Conservation (phyloP, 1,140 invertebrate species). For the Alviniconcha marisindica region DNA sequence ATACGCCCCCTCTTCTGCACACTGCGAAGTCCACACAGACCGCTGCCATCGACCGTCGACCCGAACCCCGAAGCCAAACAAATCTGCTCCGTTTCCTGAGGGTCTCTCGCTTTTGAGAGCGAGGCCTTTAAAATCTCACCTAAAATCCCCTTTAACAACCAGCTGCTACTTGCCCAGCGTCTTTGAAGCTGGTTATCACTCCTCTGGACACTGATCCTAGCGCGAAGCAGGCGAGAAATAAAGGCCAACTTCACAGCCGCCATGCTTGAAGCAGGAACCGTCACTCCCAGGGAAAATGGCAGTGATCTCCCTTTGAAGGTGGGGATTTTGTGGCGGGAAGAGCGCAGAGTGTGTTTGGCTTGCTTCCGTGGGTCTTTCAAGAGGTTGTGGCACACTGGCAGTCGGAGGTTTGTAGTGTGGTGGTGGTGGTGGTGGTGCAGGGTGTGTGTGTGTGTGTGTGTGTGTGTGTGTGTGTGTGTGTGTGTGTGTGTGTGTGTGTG, state of each 20-base stretch:
- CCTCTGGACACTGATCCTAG: not conserved
- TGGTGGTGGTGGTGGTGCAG: not conserved
- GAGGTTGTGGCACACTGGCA: too few relatives aligned
- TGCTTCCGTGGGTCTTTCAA: too few relatives aligned
- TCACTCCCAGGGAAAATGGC: not conserved
- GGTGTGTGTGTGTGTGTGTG: not conserved
- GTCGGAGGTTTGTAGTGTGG: too few relatives aligned
- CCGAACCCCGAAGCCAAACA: not conserved
- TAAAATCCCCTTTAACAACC: not conserved
- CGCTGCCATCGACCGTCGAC: not conserved
- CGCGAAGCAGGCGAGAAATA: conserved; percentile 8
- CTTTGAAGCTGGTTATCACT: conserved; percentile 4
- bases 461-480: not conserved
- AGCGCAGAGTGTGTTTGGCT: too few relatives aligned
- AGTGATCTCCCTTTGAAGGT: not conserved
- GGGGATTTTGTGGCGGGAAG: not conserved
- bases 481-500: not conserved
- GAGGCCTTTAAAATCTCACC: conserved; percentile 8
- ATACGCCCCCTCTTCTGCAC: not conserved
- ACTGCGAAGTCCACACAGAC: not conserved
- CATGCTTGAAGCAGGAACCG: not conserved
- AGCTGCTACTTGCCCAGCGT: not conserved
- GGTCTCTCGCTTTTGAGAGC: not conserved
- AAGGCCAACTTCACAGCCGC: not conserved
- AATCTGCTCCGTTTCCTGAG: not conserved